Evolutionary conservation across 2,113 vertebrate genomes (phyloP).

Genomic region (Scortum barcoo): DNA sequence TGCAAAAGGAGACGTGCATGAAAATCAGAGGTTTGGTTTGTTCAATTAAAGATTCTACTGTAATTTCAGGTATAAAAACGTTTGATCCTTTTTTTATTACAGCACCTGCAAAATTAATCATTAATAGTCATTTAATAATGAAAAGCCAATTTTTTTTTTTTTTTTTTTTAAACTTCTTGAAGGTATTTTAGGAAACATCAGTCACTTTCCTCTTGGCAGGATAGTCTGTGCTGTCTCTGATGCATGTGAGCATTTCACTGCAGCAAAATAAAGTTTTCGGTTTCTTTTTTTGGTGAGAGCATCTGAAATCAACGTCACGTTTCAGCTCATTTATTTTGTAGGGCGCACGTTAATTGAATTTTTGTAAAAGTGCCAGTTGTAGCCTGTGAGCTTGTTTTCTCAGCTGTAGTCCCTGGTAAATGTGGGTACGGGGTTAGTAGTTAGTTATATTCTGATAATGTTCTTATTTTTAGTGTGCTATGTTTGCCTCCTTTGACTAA

Average conservation of each 20-base stretch:
- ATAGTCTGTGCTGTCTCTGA: slow-evolving; percentile 2
- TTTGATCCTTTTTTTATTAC: slow-evolving; percentile 24
- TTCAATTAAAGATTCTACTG: slow-evolving; percentile 32
- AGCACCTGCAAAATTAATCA: neutral
- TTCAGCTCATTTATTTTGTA: slow-evolving; percentile 10
- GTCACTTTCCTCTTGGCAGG: neutral
- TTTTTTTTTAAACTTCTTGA: too few species aligned
- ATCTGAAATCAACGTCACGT: neutral
- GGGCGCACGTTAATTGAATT: neutral
- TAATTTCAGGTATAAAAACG: slow-evolving; percentile 13
- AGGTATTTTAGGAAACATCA: neutral
- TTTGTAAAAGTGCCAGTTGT: slow-evolving; percentile 1
- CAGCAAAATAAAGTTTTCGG: slow-evolving; percentile 31
- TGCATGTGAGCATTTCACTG: slow-evolving; percentile 11
- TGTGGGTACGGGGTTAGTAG: neutral
- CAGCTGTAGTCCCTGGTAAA: neutral
- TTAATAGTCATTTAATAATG: neutral
- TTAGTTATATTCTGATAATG: neutral
- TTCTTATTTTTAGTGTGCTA: neutral
- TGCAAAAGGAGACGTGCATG: slow-evolving; percentile 22
- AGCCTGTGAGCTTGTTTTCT: slow-evolving; percentile 17
- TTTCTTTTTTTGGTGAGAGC: neutral
- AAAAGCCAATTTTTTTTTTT: slow-evolving; percentile 15
- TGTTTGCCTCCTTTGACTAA: slow-evolving; percentile 26
- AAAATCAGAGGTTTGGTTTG: slow-evolving; percentile 33